Evolutionary conservation across 2,888 invertebrate species (phyloP), one percentile per base, ranked within the genome.

Genomic region (Patella pellucida): DNA sequence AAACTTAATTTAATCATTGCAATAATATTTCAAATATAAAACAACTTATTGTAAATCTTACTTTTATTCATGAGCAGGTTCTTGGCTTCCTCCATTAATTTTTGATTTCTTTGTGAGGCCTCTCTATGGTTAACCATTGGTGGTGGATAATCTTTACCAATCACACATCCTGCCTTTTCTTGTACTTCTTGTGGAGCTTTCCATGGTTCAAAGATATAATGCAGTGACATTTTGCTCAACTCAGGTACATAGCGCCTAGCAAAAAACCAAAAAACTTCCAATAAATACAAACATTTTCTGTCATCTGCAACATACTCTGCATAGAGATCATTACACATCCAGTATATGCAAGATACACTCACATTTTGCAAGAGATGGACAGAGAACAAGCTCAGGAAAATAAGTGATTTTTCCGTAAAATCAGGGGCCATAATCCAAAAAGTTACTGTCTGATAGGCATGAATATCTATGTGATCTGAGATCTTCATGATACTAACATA

Each of bases 1-100:
- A n/a, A n/a, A n/a, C n/a, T n/a, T n/a, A n/a, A n/a, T n/a, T n/a
- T n/a, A n/a, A 31, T 5, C 9, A 41, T 9, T 9, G 41, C 1
- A 7, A 41, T 41, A 41, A 41, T 41, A 41, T 41, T 41, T 41
- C 5, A 41, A 41, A 41, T 41, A 41, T 41, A 41, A 41, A 41
- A 41, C 41, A 41, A 41, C 41, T 41, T 41, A 0, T 9, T 41
- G 9, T 41, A 41, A 41, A 41, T 5, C 41, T 41, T 41, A 41
- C 41, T 41, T 41, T 41, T 41, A 41, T 41, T 41, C 41, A 41
- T 41, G 1, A 41, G 41, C 7, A 69, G 11, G 12, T 82, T 76
- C 93, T 92, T 83, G 23, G 88, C 82, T 16, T 79, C 81, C 70
- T 83, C 82, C 85, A 85, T 86, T 52, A 79, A 79, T n/a, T 79